A percentile compares a stretch with the other conserved stretches of the same genome.
Evolutionary conservation across 2,888 invertebrate species (phyloP).

Genomic region (Pheosia gnoma): DNA sequence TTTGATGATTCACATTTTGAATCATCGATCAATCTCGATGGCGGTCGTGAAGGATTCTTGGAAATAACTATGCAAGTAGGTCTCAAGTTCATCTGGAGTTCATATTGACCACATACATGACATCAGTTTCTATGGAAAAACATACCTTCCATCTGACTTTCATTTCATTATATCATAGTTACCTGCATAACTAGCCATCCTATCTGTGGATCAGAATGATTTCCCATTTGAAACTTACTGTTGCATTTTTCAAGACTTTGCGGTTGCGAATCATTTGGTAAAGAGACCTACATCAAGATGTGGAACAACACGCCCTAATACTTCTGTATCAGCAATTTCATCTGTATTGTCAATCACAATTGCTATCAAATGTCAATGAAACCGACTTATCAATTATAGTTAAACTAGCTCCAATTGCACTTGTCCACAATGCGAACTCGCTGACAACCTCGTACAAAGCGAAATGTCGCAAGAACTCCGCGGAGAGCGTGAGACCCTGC

Average conservation of each 20-base stretch:
- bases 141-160: constrained; percentile 1
- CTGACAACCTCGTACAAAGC: constrained; percentile 47
- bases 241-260: too few relatives aligned
- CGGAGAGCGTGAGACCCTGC: constrained; percentile 70
- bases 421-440: constrained; percentile 43
- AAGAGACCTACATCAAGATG: neutral
- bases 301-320: neutral
- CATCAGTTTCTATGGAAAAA: neutral
- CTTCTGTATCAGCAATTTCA: constrained; percentile 21
- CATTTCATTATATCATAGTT: neutral
- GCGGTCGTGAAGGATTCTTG: constrained; percentile 37
- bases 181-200: neutral
- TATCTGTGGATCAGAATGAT: too few relatives aligned
- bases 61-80: constrained; percentile 39
- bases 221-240: too few relatives aligned
- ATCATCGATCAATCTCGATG: constrained; percentile 50
- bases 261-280: too few relatives aligned
- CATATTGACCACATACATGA: constrained; percentile 10
- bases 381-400: constrained; percentile 45
- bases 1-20: constrained; percentile 49
- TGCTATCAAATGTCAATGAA: constrained; percentile 38
- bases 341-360: constrained; percentile 35
- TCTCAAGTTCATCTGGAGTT: constrained; percentile 25
- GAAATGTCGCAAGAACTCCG: constrained; percentile 73
- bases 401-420: constrained; percentile 43